These are phyloP conservation scores for Brachyopa scutellaris DNA, from an alignment of 2,888 invertebrate genomes.

Conservation along the genomic window DNA sequence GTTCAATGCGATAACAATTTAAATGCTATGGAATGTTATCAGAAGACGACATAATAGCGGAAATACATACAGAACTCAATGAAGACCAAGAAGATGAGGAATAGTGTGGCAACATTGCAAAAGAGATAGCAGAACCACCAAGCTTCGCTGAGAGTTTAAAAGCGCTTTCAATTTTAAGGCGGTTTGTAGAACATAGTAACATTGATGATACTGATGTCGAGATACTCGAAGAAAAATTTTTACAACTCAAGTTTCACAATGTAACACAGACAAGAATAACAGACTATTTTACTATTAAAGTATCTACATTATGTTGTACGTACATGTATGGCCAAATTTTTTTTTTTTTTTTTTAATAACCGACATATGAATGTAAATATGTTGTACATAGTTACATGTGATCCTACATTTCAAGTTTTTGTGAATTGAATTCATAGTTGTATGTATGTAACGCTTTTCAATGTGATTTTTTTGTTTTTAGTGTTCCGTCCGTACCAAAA, in stretches of 20 bases:
- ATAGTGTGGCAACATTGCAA: neutral
- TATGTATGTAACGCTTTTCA: too few species aligned
- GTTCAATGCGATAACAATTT: neutral
- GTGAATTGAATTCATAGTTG: neutral
- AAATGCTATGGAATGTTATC: neutral
- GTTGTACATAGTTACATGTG: neutral
- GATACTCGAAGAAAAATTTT: too few species aligned
- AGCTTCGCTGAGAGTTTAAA: neutral
- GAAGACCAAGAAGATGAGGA: conserved; percentile 4
- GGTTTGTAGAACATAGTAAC: too few species aligned
- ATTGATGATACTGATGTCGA: too few species aligned
- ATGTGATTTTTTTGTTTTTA: too few species aligned
- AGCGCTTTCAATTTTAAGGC: neutral
- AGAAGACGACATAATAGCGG: conserved; percentile 5
- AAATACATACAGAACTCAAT: neutral
- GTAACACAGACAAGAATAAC: neutral
- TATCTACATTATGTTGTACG: neutral
- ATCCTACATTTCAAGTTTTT: neutral
- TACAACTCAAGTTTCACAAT: neutral
- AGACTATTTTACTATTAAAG: neutral
- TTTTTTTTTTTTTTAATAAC: neutral
- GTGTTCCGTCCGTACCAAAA: too few species aligned
- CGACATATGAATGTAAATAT: too few species aligned
- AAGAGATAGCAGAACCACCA: neutral
- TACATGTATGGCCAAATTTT: neutral